Conservation (phyloP, 2,888 invertebrate genomes). For the Cordilura impudica region DNA sequence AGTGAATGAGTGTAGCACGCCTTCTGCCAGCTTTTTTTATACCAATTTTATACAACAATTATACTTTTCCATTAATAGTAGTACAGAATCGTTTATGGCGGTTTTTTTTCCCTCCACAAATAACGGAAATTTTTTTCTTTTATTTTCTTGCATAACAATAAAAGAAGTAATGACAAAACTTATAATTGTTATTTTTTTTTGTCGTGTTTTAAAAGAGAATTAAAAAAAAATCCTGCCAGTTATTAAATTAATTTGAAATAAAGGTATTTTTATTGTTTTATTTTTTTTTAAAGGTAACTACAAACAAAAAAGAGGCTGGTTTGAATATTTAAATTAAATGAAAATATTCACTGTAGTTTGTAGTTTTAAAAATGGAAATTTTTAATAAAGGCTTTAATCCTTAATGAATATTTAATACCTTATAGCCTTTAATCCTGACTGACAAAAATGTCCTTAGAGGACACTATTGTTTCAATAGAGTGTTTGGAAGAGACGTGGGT, state of each 20-base stretch:
- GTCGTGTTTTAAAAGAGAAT: slow-evolving; percentile 27
- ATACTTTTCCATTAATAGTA: neutral
- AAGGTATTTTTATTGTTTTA: neutral
- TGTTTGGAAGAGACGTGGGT: too few species aligned
- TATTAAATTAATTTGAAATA: slow-evolving; percentile 23
- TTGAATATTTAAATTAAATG: too few species aligned
- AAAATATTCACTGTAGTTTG: too few species aligned
- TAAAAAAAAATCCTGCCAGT: slow-evolving; percentile 22
- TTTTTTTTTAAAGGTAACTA: neutral
- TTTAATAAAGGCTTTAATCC: too few species aligned
- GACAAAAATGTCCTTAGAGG: too few species aligned
- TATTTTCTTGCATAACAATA: slow-evolving; percentile 8
- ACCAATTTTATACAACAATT: neutral
- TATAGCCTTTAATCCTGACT: too few species aligned
- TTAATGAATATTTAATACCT: too few species aligned
- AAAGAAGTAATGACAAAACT: slow-evolving; percentile 33
- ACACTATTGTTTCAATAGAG: too few species aligned
- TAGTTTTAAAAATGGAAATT: too few species aligned
- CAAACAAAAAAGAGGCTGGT: too few species aligned
- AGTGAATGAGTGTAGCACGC: neutral
- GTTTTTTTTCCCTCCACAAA: slow-evolving; percentile 1
- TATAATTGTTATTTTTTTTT: slow-evolving; percentile 9
- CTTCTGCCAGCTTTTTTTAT: neutral
- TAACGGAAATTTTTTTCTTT: slow-evolving; percentile 15
- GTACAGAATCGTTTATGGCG: slow-evolving; percentile 5